These are phyloP conservation scores for Poecilia latipinna DNA, from an alignment of 2,113 vertebrate species.

Conservation along the genomic window DNA sequence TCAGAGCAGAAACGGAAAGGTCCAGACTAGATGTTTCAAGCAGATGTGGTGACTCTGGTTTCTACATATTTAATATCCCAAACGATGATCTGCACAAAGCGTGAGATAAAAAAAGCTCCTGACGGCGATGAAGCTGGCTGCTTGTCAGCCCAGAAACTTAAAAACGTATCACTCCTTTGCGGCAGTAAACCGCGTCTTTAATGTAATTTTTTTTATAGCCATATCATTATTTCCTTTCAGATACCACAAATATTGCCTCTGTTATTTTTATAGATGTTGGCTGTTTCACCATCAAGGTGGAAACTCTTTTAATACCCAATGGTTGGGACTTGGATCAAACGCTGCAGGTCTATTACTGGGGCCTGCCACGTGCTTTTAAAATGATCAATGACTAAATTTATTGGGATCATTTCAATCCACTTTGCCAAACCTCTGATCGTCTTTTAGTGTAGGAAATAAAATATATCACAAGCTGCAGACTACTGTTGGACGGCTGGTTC, in stretches of 20 bases:
- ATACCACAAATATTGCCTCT: conserved; percentile 41
- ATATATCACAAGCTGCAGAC: conserved; percentile 20
- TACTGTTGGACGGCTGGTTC: neutral
- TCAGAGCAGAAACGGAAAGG: conserved; percentile 43
- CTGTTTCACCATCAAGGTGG: conserved; percentile 37
- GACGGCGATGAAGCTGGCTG: conserved; percentile 54
- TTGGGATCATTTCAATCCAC: conserved; percentile 41
- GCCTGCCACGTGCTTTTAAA: conserved; percentile 34
- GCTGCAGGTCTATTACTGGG: conserved; percentile 35
- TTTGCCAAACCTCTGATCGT: conserved; percentile 49
- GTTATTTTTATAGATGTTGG: conserved; percentile 64
- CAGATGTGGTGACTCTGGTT: conserved; percentile 64
- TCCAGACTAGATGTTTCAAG: conserved; percentile 47
- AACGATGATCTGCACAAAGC: conserved; percentile 29
- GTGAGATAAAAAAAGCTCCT: conserved; percentile 53
- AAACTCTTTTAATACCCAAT: conserved; percentile 56
- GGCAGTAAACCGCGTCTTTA: conserved; percentile 40
- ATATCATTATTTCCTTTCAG: neutral
- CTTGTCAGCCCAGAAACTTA: conserved; percentile 18
- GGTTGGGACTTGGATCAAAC: conserved; percentile 30
- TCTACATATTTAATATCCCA: conserved; percentile 62
- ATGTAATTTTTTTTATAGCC: conserved; percentile 54
- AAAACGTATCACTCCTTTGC: conserved; percentile 27
- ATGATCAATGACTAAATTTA: conserved; percentile 65
- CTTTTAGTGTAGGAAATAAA: conserved; percentile 35